These are phyloP conservation scores for Cylas formicarius DNA, from an alignment of 1,140 invertebrate genomes.

Conservation along the genomic window DNA sequence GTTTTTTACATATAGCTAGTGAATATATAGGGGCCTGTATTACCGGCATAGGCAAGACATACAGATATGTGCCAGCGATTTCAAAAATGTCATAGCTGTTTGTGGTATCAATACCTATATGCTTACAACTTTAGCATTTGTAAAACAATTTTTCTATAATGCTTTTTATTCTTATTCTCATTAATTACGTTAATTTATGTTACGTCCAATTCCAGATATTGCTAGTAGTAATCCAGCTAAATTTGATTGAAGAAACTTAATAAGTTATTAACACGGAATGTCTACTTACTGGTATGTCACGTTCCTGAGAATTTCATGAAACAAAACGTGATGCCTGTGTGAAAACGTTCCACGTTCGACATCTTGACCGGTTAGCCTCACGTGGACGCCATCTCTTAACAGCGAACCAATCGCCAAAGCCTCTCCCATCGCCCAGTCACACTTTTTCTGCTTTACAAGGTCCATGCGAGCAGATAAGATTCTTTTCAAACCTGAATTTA, in stretches of 20 bases:
- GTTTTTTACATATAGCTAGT: too few species aligned
- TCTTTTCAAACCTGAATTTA: constrained; percentile 47
- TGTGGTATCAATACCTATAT: too few species aligned
- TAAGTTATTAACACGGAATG: too few species aligned
- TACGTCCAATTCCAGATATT: not conserved
- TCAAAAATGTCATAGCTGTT: too few species aligned
- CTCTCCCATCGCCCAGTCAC: constrained; percentile 84
- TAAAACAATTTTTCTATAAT: not conserved
- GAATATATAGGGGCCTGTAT: too few species aligned
- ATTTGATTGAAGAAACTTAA: not conserved
- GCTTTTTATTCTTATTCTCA: constrained; percentile 1
- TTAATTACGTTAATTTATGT: not conserved
- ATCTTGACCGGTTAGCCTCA: constrained; percentile 74
- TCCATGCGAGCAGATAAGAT: constrained; percentile 57
- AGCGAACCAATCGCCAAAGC: constrained; percentile 74
- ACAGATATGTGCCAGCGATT: too few species aligned
- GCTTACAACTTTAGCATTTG: too few species aligned
- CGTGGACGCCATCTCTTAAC: constrained; percentile 53
- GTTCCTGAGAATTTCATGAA: constrained; percentile 71
- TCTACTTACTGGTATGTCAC: constrained; percentile 42
- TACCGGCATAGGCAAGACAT: too few species aligned
- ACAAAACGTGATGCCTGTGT: constrained; percentile 67
- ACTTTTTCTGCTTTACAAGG: constrained; percentile 55
- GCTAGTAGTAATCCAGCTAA: not conserved
- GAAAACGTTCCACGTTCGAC: constrained; percentile 82